Conservation (phyloP, 2,113 vertebrate genomes). For the Panthera leo region DNA sequence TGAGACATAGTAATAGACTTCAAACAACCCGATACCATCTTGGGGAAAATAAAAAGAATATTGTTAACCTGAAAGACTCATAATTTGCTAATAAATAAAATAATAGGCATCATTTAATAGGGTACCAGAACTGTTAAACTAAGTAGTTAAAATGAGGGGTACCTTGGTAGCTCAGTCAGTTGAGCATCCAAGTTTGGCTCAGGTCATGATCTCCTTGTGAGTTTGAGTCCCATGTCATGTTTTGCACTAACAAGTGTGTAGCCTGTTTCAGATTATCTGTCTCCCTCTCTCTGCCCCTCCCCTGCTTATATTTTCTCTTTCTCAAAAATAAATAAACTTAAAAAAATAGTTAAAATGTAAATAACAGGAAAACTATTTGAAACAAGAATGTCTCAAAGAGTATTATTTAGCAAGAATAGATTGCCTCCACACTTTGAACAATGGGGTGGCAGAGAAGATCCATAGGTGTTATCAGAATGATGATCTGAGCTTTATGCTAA, state of each 20-base stretch:
- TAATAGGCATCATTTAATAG: neutral
- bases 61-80: neutral
- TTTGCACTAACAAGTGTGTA: no score
- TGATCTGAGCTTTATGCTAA: neutral
- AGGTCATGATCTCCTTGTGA: no score
- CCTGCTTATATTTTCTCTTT: no score
- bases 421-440: neutral
- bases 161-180: no score
- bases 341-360: neutral
- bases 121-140: neutral
- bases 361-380: neutral
- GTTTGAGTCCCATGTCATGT: no score
- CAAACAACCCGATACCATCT: neutral
- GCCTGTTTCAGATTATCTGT: no score
- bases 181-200: no score
- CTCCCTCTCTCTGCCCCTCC: no score
- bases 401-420: neutral
- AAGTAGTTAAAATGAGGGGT: neutral
- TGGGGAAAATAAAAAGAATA: neutral
- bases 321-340: no score
- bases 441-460: neutral
- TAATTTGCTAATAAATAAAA: neutral
- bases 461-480: neutral
- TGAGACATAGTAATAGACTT: neutral
- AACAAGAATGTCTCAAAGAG: neutral